Base-by-base conservation (phyloP, 2,888 invertebrate species). In the Cotesia congregata region DNA sequence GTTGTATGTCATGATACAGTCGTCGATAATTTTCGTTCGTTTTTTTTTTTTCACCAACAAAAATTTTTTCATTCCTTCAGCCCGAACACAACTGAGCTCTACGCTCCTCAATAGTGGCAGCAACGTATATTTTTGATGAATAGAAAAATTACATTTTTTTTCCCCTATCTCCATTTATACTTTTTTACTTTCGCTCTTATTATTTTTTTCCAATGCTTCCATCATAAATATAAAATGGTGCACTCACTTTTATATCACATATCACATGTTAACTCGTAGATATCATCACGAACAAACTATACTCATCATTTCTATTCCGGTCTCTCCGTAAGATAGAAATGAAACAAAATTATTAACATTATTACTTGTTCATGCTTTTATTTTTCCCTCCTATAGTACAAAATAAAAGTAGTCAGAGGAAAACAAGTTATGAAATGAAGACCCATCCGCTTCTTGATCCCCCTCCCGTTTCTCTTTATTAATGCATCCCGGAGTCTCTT, bases 51-150 rank as follows among this genome's bases (percentile, higher is more conserved):
- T 30, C 30, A 30, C 3, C 1, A 30, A 30, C 30, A 30, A 30
- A 30, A 30, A 30, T 30, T 30, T 30, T 30, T 30, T 30, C 30
- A 30, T 30, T 30, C 30, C 30, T 30, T 30, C 30, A 30, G 2
- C 30, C 30, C 30, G 30, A 20, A 20, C 2, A 20, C 20, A 20
- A 20, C 20, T 2, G 20, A 20, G 20, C 20, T 20, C 20, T n/a
- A n/a, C n/a, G n/a, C 12, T 69, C 40, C 38, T 15, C 30, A 65
- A 39, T 50, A n/a, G 15, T 39, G 38, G 61, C 12, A 50, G 50
- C 50, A 50, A 50, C 12, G 50, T 12, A 50, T 50, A 50, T 50
- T 74, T 65, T 68, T 62, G 17, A 62, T 75, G 64, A 70, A 70
- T 69, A 64, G 41, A 39, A 17, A 72, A 72, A 60, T 62, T 60